A percentile compares a stretch with the other conserved stretches of the same genome.
These are phyloP conservation scores for Drosophila suzukii DNA, from an alignment of 1,140 invertebrate species.

Conservation along the genomic window DNA sequence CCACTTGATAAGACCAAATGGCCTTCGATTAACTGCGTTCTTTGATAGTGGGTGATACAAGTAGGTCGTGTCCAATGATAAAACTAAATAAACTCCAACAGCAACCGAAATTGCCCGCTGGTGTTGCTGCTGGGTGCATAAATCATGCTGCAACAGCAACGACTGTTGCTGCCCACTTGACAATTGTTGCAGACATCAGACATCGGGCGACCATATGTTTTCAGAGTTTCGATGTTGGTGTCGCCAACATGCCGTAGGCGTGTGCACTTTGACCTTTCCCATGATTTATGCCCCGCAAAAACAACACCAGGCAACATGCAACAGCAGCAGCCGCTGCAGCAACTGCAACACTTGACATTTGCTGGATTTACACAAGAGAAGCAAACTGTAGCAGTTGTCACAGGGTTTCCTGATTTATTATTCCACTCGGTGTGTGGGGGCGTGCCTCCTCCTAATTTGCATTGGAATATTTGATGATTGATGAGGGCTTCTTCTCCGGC, in stretches of 20 bases:
- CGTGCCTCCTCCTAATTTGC: conserved; percentile 18
- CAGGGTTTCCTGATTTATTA: conserved; percentile 33
- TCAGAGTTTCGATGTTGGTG: conserved; percentile 10
- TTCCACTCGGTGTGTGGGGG: conserved; percentile 7
- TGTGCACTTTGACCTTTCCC: conserved; percentile 67
- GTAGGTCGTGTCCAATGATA: conserved; percentile 50
- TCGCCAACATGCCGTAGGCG: conserved; percentile 48
- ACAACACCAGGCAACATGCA: conserved; percentile 8
- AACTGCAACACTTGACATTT: conserved; percentile 61
- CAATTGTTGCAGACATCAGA: conserved; percentile 65
- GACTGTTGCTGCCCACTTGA: conserved; percentile 48
- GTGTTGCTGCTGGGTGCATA: conserved; percentile 35
- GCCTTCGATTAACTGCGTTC: conserved; percentile 31
- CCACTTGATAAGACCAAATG: conserved; percentile 19
- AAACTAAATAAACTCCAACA: conserved; percentile 23
- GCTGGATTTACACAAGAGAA: conserved; percentile 27
- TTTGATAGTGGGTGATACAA: conserved; percentile 14
- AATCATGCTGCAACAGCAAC: conserved; percentile 53
- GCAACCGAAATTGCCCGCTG: conserved; percentile 12
- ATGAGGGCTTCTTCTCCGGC: conserved; percentile 3
- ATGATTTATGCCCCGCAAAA: conserved; percentile 59
- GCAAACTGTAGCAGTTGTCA: conserved; percentile 53
- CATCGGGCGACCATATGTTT: conserved; percentile 61
- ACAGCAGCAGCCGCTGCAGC: conserved; percentile 12
- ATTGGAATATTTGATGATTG: conserved; percentile 28